Percentiles rank a stretch among this genome's conserved stretches.
Evolutionary conservation across 2,113 vertebrate genomes (phyloP).

Genomic region (Ammodytes marinus): DNA sequence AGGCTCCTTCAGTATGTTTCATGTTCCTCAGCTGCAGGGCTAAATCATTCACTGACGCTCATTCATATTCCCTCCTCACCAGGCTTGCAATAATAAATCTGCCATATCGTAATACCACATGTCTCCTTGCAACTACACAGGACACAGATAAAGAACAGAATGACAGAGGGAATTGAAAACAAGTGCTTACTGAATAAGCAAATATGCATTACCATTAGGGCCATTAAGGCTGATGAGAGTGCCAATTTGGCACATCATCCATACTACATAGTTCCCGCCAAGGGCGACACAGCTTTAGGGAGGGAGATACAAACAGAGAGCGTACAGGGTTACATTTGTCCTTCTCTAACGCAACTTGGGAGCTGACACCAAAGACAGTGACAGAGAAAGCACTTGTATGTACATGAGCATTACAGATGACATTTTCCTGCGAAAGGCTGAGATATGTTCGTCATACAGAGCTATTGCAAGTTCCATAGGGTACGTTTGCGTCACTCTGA

Average conservation of each 20-base stretch:
- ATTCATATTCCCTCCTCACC: constrained; percentile 69
- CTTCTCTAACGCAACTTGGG: constrained; percentile 48
- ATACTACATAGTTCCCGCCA: constrained; percentile 49
- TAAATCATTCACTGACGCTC: constrained; percentile 76
- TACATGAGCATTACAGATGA: constrained; percentile 47
- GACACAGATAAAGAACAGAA: constrained; percentile 70
- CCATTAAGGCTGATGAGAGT: constrained; percentile 55
- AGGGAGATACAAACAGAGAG: constrained; percentile 52
- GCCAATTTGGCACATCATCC: constrained; percentile 62
- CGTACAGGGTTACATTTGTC: constrained; percentile 54
- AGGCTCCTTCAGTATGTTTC: constrained; percentile 58
- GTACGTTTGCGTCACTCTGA: constrained; percentile 48
- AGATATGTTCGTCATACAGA: constrained; percentile 46
- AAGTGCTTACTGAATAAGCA: constrained; percentile 71
- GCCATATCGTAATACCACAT: constrained; percentile 65
- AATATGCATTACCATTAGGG: constrained; percentile 70
- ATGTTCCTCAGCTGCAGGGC: constrained; percentile 65
- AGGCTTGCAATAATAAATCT: constrained; percentile 59
- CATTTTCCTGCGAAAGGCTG: constrained; percentile 27
- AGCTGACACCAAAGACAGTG: constrained; percentile 46
- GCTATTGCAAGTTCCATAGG: constrained; percentile 47
- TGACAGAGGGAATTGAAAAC: constrained; percentile 70
- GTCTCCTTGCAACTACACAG: constrained; percentile 50
- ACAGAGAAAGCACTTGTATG: constrained; percentile 30
- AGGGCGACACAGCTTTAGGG: constrained; percentile 49